phyloP scores from a whole-genome alignment of 2,888 invertebrate species.

The Melikaiella ostensackeni region DNA sequence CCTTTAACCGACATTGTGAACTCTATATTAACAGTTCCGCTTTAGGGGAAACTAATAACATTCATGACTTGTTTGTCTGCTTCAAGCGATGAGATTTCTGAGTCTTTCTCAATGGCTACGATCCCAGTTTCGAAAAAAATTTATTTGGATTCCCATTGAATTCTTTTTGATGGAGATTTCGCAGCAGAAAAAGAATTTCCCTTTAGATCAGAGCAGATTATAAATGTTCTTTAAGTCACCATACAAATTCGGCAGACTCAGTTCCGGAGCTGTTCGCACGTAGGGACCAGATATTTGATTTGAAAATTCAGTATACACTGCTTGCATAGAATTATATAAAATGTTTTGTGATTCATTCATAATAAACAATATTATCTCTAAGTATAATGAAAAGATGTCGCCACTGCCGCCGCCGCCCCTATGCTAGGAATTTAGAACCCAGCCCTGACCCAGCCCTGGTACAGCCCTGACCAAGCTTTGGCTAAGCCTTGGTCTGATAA shows the following conservation, averaged over 20 bases:
- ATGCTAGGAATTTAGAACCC: too few species aligned
- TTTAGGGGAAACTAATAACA: conserved; percentile 28
- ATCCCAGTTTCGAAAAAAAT: conserved; percentile 1
- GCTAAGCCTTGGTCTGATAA: too few species aligned
- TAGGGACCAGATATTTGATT: background rate
- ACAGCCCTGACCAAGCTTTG: too few species aligned
- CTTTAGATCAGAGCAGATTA: background rate
- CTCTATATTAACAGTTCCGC: conserved; percentile 23
- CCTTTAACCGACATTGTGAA: conserved; percentile 18
- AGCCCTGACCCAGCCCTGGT: too few species aligned
- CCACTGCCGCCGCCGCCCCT: too few species aligned
- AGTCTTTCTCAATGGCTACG: background rate
- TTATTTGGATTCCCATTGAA: conserved; percentile 18
- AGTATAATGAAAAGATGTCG: too few species aligned
- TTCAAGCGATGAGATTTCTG: conserved; percentile 10
- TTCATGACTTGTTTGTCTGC: conserved; percentile 4
- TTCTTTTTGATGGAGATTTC: background rate
- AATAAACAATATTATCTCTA: too few species aligned
- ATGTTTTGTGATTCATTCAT: background rate
- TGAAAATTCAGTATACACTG: background rate
- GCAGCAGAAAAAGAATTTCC: background rate
- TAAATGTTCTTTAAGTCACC: background rate
- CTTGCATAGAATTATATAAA: background rate
- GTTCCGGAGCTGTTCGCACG: background rate
- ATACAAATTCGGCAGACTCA: background rate